Percentiles rank a stretch among this genome's conserved stretches.
Evolutionary conservation across 2,113 vertebrate genomes (phyloP).

Genomic region (Leucoraja erinaceus): DNA sequence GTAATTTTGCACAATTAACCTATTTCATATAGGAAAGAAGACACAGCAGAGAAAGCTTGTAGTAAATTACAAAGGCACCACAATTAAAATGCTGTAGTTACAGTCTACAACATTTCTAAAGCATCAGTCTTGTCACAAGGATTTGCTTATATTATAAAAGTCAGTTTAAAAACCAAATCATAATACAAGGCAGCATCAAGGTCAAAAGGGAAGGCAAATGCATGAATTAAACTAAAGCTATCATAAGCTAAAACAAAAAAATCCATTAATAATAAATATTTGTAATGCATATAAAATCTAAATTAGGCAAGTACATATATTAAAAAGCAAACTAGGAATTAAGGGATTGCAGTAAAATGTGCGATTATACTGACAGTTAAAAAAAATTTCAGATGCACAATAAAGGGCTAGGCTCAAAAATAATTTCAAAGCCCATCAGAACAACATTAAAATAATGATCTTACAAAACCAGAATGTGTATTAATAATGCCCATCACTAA

Average conservation of each 20-base stretch:
- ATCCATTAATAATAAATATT: not conserved
- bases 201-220: not conserved
- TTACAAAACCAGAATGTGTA: not conserved
- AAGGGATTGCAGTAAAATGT: not conserved
- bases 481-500: not conserved
- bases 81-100: not conserved
- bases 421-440: not conserved
- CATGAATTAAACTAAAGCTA: not conserved
- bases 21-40: not conserved
- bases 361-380: not conserved
- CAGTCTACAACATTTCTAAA: not conserved
- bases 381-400: too few relatives aligned
- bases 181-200: not conserved
- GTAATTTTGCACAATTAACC: not conserved
- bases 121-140: not conserved
- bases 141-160: not conserved
- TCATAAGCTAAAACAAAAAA: not conserved
- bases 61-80: not conserved
- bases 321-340: not conserved
- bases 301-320: not conserved
- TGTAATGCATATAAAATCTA: not conserved
- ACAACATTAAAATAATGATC: not conserved
- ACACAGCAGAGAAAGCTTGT: not conserved
- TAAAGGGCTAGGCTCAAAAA: not conserved
- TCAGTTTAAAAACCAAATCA: not conserved